Evolutionary conservation across 2,113 vertebrate genomes (phyloP), one percentile per base, ranked within the genome.

Genomic region (Daubentonia madagascariensis): DNA sequence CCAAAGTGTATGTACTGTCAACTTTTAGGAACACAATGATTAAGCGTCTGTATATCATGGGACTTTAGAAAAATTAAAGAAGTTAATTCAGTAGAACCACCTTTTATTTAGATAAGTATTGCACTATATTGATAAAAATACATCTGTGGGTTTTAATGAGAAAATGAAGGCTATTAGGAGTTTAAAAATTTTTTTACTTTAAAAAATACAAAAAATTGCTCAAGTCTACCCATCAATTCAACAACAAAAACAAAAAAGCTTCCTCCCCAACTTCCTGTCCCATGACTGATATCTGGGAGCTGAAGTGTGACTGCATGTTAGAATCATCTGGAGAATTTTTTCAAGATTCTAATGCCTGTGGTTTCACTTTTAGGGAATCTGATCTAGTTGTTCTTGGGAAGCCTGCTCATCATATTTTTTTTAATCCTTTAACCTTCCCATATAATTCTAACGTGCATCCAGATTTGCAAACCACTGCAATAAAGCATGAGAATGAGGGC

Each of bases 151-250:
- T 76, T 85, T 43, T 91, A 80, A 72, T 96, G 50, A 80, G 35
- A 68, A 11, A 84, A 16, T 63, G 6, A 57, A 88, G 22, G 12
- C 35, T 93, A 9, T 84, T 91, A 70, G 16, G 5, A 78, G 9
- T 92, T 96, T 91, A 84, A 63, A 96, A 65, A 84, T 94, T 45
- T 72, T 95, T 94, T 94, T 89, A 75, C 76, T 84, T 81, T 35
- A n/a, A 72, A 91, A 95, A 94, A 89, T 93, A 17, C 1, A 45
- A 68, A 79, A 80, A 52, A n/a, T 57, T 94, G 35, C 37, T 79
- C 0, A 0, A 48, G 4, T 67, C 52, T 48, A 32, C 50, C 10
- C 3, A 22, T 96, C 7, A 90, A 30, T 85, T 91, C 40, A 72
- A 13, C 14, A 85, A 14, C 32, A 67, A 22, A 40, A 89, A 25